Base-by-base conservation (phyloP, 2,113 vertebrate genomes). In the Acinonyx jubatus region DNA sequence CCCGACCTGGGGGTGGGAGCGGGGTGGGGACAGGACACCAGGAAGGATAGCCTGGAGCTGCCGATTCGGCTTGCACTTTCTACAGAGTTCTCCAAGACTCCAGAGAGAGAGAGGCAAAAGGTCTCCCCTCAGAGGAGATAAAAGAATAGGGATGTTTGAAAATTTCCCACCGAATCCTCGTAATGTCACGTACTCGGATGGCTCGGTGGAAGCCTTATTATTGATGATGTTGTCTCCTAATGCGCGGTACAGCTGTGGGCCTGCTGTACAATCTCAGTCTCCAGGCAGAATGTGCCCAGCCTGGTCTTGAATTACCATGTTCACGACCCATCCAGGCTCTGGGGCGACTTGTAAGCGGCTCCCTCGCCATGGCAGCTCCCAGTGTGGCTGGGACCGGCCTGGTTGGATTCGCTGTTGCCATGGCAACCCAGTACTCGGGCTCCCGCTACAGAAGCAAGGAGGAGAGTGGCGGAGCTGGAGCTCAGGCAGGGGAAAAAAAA, bases 361-460 rank as follows among this genome's bases (percentile, higher is more conserved):
- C 86, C 84, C 96, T 94, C 19, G 1, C 95, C 95, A 48, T 33
- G 91, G 97, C 97, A 97, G 97, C 94, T 98, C 94, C 55, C 81
- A 89, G 97, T 68, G 15, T 97, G 1, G 36, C 95, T 92, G 94
- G 98, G 97, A 98, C 97, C 63, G 3, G 98, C 81, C 97, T 97
- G 98, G 94, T 97, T 98, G 97, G 98, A 97, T 98, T 85, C 4
- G 23, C 96, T 36, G 98, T 98, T 98, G 93, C 98, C 97, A 97
- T 97, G 98, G 96, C 91, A 98, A 98, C 98, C 81, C 97, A 97
- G 91, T 55, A 97, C 97, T 97, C 69, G 0, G 80, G 89, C 95
- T 94, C 91, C 92, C 10, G 84, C 97, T 92, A 65, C 65, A 91
- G 95, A 97, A 96, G 97, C 95, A 9, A 97, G 96, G 86, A 91